Base-by-base conservation (phyloP, 2,797 vertebrate species). In the Coregonus ussuriensis region DNA sequence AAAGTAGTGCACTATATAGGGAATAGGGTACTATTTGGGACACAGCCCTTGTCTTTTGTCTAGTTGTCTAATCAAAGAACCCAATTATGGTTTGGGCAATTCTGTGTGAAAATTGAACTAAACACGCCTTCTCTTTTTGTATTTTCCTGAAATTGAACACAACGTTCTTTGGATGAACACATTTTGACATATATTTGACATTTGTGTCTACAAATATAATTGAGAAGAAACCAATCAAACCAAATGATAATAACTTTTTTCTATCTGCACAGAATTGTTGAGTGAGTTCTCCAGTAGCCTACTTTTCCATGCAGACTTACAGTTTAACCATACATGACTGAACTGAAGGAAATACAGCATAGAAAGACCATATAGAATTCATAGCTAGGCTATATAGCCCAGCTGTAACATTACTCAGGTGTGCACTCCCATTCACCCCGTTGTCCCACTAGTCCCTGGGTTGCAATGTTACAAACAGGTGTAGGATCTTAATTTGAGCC, bases 31-130 rank as follows among this genome's bases (percentile, higher is more conserved):
- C 25, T 3, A 63, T n/a, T 63, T 63, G 3, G 59, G 21, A 63
- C 59, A 11, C 9, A 25, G 1, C 1, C n/a, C 16, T 3, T 63
- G 21, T 47, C 41, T 47, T 41, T 41, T 41, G 37, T 41, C 41
- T 47, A 47, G 41, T 47, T 47, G 41, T 72, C 52, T 18, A 72
- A 72, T 72, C 52, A 72, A 72, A 53, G 25, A 56, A 72, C 6
- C 52, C 71, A 56, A 72, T 72, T 72, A 59, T n/a, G 53, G 25
- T 4, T 14, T 29, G 51, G 13, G 25, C 52, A 52, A 72, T 31
- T 52, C 41, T 13, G 4, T 71, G 47, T 52, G 25, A 51, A 71
- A 71, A 71, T 35, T 16, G 25, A 53, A 25, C 15, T 21, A 52
- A 71, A 53, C 4, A 25, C 5, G 51, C 29, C 7, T 25, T 21